Evolutionary conservation across 2,888 invertebrate genomes (phyloP), one percentile per base, ranked within the genome.

Genomic region (Drosophila flavopinicola): DNA sequence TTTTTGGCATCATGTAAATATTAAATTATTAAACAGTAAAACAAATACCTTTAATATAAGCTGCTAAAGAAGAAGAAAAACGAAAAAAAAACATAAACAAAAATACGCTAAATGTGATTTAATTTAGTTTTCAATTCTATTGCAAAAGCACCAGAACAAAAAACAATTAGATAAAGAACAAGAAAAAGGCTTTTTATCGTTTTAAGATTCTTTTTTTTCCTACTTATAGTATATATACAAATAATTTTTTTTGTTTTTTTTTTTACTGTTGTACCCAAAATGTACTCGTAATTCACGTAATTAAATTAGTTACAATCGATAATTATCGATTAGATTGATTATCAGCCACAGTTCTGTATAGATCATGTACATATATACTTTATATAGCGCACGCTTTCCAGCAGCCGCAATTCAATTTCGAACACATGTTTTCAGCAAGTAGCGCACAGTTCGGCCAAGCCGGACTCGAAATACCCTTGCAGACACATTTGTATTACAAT

Each of bases 21-120:
- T 53, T 48, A 68, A 72, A 63, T 67, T 71, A 73, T 66, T 45
- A 10, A 60, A 68, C 17, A 41, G 47, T 37, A 23, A 6, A 47
- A 25, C 33, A 49, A 23, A 51, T 17, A n/a, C n/a, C 6, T 11
- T 49, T 54, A 51, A 2, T 52, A 17, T 72, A 75, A 64, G 49
- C 27, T 37, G 60, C 30, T 25, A 39, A 64, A 24, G 42, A 39
- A 29, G 51, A 30, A 41, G 24, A 20, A 15, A 42, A 15, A 49
- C 11, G 39, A 41, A 48, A 41, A 48, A 38, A 35, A 13, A 29
- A 13, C 3, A 25, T 24, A 2, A 37, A 39, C 56, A 11, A 48
- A 71, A 59, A 78, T 74, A 71, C 66, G 80, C 80, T 80, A 71
- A 79, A 83, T 80, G 80, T 80, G 80, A 80, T 80, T 80, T 80